Conservation (phyloP, 2,797 vertebrate species). For the Hephaestus fuliginosus region DNA sequence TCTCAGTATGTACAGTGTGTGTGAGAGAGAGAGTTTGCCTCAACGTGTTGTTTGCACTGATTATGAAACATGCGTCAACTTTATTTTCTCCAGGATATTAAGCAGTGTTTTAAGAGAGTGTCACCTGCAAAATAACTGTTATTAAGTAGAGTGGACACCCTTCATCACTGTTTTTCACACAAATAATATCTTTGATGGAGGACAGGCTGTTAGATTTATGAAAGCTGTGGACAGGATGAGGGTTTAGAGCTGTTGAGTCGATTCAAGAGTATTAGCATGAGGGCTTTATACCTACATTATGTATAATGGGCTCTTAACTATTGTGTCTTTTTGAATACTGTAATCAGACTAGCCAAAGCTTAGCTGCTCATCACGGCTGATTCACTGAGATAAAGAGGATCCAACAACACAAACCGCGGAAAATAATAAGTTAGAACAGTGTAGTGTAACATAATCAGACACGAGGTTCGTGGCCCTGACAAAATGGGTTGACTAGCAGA, state of each 20-base stretch:
- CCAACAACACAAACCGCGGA: constrained; percentile 29
- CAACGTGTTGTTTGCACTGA: not conserved
- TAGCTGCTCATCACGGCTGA: constrained; percentile 54
- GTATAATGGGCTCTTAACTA: constrained; percentile 52
- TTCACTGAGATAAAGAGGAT: constrained; percentile 52
- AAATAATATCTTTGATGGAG: constrained; percentile 56
- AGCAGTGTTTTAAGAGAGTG: constrained; percentile 11
- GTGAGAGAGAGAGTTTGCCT: not conserved
- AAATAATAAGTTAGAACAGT: constrained; percentile 29
- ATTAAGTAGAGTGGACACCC: constrained; percentile 60
- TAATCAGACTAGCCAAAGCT: constrained; percentile 62
- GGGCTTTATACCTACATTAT: constrained; percentile 47
- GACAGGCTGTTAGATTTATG: constrained; percentile 36
- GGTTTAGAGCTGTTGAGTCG: constrained; percentile 27
- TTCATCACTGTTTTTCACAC: constrained; percentile 27
- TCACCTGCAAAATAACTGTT: constrained; percentile 41
- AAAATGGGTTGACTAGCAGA: constrained; percentile 11
- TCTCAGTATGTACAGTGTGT: not conserved
- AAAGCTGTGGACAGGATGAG: constrained; percentile 33
- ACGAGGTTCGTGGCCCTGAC: constrained; percentile 3
- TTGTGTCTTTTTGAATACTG: constrained; percentile 65
- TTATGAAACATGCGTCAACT: constrained; percentile 34
- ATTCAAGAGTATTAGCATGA: constrained; percentile 40
- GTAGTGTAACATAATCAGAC: constrained; percentile 39
- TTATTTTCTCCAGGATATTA: constrained; percentile 35